A percentile compares a stretch with the other conserved stretches of the same genome.
These are phyloP conservation scores for Cirrhinus molitorella DNA, from an alignment of 2,797 vertebrate genomes.

Conservation along the genomic window DNA sequence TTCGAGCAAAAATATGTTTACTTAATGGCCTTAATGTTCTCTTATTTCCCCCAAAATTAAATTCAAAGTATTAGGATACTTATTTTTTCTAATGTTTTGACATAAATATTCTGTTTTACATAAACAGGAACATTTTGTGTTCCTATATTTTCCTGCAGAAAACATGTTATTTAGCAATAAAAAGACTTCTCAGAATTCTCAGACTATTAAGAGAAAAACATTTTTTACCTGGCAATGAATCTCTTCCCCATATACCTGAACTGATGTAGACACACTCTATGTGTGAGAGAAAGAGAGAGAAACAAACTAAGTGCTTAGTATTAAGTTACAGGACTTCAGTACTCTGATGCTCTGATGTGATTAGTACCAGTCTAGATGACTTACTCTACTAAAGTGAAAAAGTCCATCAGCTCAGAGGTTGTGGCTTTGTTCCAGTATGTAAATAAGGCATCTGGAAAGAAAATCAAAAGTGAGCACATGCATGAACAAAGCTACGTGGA, in stretches of 20 bases:
- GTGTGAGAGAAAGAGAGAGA: conserved; percentile 21
- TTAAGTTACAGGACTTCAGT: conserved; percentile 20
- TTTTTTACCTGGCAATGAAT: conserved; percentile 93
- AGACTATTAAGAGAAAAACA: neutral
- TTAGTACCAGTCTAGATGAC: conserved; percentile 60
- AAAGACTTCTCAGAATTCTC: neutral
- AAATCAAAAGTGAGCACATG: neutral
- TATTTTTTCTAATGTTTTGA: neutral
- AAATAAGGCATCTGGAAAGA: conserved; percentile 89
- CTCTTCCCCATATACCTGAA: conserved; percentile 99
- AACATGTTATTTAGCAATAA: neutral
- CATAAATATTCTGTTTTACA: neutral
- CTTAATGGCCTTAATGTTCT: neutral
- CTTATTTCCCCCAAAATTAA: neutral
- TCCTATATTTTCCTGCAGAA: neutral
- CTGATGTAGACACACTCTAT: conserved; percentile 96
- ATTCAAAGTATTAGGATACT: neutral
- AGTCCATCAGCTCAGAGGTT: conserved; percentile 92
- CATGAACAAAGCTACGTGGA: neutral
- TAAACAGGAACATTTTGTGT: neutral
- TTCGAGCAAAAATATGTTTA: neutral
- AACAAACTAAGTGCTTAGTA: neutral
- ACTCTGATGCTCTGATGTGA: neutral
- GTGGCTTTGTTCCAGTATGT: conserved; percentile 97
- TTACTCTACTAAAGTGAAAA: conserved; percentile 96